phyloP scores from a whole-genome alignment of 2,797 vertebrate genomes.

The Uromys caudimaculatus region DNA sequence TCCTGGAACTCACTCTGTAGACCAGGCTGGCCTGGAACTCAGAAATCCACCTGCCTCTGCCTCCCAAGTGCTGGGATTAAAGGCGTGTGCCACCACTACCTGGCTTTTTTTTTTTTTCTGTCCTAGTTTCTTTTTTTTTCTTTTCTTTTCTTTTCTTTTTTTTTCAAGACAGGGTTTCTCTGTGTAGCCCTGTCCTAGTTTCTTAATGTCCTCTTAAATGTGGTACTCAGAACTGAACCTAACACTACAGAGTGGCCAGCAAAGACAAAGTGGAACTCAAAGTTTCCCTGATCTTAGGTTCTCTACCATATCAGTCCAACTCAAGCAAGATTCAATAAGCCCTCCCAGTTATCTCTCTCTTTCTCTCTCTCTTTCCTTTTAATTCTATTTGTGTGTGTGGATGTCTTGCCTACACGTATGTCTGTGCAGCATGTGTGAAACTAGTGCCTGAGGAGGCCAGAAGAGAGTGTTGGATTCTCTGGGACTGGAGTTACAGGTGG shows the following conservation, averaged over 20 bases:
- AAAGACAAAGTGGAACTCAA: conserved; percentile 28
- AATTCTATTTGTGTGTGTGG: not conserved
- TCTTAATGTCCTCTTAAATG: conserved; percentile 12
- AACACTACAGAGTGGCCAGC: not conserved
- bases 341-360: not conserved
- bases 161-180: too few relatives aligned
- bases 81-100: too few relatives aligned
- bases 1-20: too few relatives aligned
- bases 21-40: too few relatives aligned
- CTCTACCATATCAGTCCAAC: not conserved
- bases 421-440: not conserved
- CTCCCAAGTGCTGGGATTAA: too few relatives aligned
- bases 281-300: not conserved
- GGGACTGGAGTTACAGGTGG: not conserved
- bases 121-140: too few relatives aligned
- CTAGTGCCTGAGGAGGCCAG: not conserved
- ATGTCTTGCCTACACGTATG: not conserved
- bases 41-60: too few relatives aligned
- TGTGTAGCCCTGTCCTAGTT: conserved; percentile 24
- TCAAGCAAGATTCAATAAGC: conserved; percentile 11
- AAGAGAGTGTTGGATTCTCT: not conserved
- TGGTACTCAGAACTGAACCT: conserved; percentile 3
- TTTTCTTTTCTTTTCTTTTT: too few relatives aligned
- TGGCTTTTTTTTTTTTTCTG: too few relatives aligned
- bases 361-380: not conserved